Base-by-base conservation (phyloP, 2,797 vertebrate genomes). In the Macrochelys suwanniensis region DNA sequence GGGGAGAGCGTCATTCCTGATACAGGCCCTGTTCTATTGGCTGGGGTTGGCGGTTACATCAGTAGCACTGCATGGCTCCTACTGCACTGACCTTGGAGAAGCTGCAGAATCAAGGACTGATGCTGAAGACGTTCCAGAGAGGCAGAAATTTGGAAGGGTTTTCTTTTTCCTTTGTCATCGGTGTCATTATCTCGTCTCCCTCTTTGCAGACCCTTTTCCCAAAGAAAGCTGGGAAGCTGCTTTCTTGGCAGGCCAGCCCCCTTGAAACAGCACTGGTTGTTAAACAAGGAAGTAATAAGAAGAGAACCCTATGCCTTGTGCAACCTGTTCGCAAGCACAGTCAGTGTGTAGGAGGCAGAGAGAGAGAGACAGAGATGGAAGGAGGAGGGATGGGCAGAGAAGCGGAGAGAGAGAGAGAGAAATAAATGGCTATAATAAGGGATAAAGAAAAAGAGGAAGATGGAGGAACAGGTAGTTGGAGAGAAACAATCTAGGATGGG, bases 291-390 rank as follows among this genome's bases (percentile, higher is more conserved):
- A 83, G 90, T 37, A 65, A 19, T 12, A 3, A 0, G 3, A 25
- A 4, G 8, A 9, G 53, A 31, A 28, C 25, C 11, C 17, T 78
- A 50, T 92, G 71, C 82, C 56, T 88, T 54, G 26, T 74, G 49
- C 89, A 93, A 51, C 68, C 94, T 86, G 10, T 81, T 96, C 65
- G 25, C 47, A 13, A 77, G 54, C 61, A 82, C 76, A 94, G 82
- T 85, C 84, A 76, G 33, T 93, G 84, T 76, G 93, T 91, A 80
- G 95, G 95, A 95, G 92, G 95, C 89, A 89, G 85, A 85, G 31
- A 42, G 86, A 81, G 42, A 26, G 49, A 50, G 3, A 45, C 76
- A 88, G 89, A 92, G 84, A 82, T 93, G 89, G 59, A 50, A 84
- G 81, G 77, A 51, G 85, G 84, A 76, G 94, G 89, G 57, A 77